phyloP scores from a whole-genome alignment of 2,888 invertebrate genomes.

The Agrotis clavis region DNA sequence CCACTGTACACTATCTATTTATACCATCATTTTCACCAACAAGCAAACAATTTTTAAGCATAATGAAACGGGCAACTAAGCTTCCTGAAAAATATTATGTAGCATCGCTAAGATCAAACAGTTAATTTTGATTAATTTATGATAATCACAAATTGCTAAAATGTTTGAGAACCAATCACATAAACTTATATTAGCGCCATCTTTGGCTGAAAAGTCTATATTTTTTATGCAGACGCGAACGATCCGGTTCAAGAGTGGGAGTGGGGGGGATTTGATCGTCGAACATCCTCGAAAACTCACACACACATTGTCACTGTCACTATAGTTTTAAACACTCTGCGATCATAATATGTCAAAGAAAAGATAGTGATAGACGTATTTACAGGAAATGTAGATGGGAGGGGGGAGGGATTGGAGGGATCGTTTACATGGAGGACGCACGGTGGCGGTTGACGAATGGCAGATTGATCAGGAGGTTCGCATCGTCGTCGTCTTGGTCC shows the following conservation, averaged over 20 bases:
- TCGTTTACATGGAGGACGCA: constrained; percentile 46
- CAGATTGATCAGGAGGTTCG: not conserved
- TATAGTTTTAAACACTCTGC: constrained; percentile 1
- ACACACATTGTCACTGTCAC: not conserved
- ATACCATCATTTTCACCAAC: not conserved
- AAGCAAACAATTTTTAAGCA: not conserved
- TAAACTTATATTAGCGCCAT: not conserved
- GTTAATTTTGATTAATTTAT: constrained; percentile 7
- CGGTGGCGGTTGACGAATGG: constrained; percentile 15
- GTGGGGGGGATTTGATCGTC: constrained; percentile 9
- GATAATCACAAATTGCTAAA: constrained; percentile 5
- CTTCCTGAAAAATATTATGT: too few species aligned
- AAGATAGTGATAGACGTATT: constrained; percentile 25
- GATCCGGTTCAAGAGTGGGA: not conserved
- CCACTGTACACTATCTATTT: not conserved
- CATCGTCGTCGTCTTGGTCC: constrained; percentile 23
- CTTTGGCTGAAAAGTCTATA: not conserved
- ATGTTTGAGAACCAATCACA: not conserved
- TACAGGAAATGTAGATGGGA: constrained; percentile 21
- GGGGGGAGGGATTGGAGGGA: constrained; percentile 26
- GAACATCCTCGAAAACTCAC: not conserved
- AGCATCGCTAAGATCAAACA: not conserved
- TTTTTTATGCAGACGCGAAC: not conserved
- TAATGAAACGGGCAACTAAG: constrained; percentile 8
- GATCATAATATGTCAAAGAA: not conserved